Evolutionary conservation across 2,113 vertebrate species (phyloP).

Genomic region (Galbula dea): DNA sequence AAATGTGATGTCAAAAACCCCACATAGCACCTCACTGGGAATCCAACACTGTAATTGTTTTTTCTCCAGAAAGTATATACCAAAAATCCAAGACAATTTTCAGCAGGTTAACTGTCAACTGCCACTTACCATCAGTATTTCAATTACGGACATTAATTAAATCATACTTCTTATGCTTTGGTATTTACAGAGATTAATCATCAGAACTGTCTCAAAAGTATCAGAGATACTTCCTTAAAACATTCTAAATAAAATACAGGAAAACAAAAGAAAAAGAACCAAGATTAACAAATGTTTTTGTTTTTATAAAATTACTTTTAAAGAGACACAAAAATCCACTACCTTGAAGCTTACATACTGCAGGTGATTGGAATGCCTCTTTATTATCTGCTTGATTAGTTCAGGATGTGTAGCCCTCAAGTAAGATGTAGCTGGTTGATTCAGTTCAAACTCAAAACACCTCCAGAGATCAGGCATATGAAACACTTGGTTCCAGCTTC

Average conservation of each 20-base stretch:
- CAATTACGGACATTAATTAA: not conserved
- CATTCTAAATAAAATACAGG: not conserved
- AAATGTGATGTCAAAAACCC: not conserved
- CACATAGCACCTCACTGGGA: not conserved
- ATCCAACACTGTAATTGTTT: not conserved
- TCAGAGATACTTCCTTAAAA: not conserved
- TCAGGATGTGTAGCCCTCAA: conserved; percentile 95
- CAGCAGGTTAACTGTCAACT: not conserved
- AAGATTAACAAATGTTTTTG: not conserved
- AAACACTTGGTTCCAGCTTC: conserved; percentile 93
- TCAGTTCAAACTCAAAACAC: conserved; percentile 96
- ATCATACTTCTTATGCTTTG: not conserved
- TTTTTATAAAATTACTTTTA: not conserved
- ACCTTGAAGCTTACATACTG: conserved; percentile 99
- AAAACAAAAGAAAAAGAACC: accelerated
- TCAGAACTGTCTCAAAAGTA: not conserved
- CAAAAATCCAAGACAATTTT: not conserved
- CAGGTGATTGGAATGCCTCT: conserved; percentile 93
- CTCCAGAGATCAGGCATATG: conserved; percentile 98
- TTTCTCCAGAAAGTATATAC: not conserved
- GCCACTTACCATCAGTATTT: not conserved
- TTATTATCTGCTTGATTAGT: conserved; percentile 96
- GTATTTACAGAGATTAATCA: not conserved
- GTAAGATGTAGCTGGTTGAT: conserved; percentile 93
- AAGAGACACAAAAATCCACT: conserved; percentile 6